Percentiles rank a stretch among this genome's conserved stretches.
Evolutionary conservation across 2,888 invertebrate species (phyloP).

Genomic region (Oscheius myriophilus): DNA sequence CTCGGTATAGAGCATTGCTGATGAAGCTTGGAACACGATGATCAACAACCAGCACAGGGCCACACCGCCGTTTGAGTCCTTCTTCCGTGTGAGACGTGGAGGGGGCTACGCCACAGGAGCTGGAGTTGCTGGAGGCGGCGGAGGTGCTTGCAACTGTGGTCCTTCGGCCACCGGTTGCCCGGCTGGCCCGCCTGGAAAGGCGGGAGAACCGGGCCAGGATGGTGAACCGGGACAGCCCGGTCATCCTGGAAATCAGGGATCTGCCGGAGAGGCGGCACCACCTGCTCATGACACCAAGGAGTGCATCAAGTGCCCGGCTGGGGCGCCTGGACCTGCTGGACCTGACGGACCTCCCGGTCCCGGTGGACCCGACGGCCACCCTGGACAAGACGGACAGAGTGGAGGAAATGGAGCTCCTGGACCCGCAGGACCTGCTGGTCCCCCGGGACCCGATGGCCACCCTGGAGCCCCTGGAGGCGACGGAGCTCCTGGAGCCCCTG

Average conservation of each 20-base stretch:
- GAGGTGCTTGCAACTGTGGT: slow-evolving; percentile 40
- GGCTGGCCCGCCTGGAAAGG: slow-evolving; percentile 48
- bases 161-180: slow-evolving; percentile 47
- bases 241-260: slow-evolving; percentile 47
- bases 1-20: slow-evolving; percentile 32
- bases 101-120: slow-evolving; percentile 38
- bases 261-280: slow-evolving; percentile 48
- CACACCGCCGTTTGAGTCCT: slow-evolving; percentile 36
- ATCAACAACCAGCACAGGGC: slow-evolving; percentile 33
- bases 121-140: slow-evolving; percentile 29
- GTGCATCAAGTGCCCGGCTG: slow-evolving; percentile 51
- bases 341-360: slow-evolving; percentile 49
- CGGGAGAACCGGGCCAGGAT: slow-evolving; percentile 41
- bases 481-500: slow-evolving; percentile 41
- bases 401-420: slow-evolving; percentile 37
- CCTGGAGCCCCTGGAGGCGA: slow-evolving; percentile 46
- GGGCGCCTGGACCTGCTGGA: slow-evolving; percentile 48
- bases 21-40: slow-evolving; percentile 50
- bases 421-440: slow-evolving; percentile 47
- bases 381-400: slow-evolving; percentile 28
- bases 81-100: slow-evolving; percentile 37
- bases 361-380: slow-evolving; percentile 47
- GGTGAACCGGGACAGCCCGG: slow-evolving; percentile 49
- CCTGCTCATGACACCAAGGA: slow-evolving; percentile 22
- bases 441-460: slow-evolving; percentile 42